Evolutionary conservation across 2,113 vertebrate genomes (phyloP).

Genomic region (Ciconia stormi): DNA sequence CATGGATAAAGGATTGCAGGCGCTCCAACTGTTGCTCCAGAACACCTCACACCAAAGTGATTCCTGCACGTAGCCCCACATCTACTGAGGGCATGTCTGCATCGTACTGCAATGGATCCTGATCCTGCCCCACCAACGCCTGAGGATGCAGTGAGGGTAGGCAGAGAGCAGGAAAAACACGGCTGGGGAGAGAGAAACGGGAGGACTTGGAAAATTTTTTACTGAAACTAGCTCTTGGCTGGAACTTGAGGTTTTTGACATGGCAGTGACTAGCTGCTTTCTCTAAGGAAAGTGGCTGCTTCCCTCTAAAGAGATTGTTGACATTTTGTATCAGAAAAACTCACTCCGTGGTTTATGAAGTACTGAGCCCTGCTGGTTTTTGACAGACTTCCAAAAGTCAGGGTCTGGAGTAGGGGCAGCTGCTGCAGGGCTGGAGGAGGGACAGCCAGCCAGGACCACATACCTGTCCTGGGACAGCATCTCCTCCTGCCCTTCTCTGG

Average conservation of each 20-base stretch:
- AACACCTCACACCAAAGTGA: not conserved
- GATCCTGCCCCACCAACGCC: not conserved
- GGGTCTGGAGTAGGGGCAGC: not conserved
- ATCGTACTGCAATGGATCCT: accelerated
- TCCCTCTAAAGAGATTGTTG: not conserved
- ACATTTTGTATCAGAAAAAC: not conserved
- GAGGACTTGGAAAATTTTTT: not conserved
- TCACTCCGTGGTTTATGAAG: not conserved
- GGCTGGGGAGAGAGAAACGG: not conserved
- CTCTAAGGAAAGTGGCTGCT: not conserved
- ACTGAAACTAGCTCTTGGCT: not conserved
- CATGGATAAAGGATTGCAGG: not conserved
- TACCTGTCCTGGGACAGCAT: not conserved
- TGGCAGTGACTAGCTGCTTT: not conserved
- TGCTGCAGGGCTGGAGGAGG: not conserved
- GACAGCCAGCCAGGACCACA: accelerated
- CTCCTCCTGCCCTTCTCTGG: not conserved
- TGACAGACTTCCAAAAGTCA: not conserved
- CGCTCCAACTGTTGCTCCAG: not conserved
- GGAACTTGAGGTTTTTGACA: not conserved
- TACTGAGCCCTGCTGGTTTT: not conserved
- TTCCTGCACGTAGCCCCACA: not conserved
- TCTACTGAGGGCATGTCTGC: not conserved
- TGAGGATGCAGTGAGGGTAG: not conserved
- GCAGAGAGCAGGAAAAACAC: not conserved